A percentile compares a stretch with the other conserved stretches of the same genome.
phyloP scores from a whole-genome alignment of 2,113 vertebrate species.

The Trachemys scripta region DNA sequence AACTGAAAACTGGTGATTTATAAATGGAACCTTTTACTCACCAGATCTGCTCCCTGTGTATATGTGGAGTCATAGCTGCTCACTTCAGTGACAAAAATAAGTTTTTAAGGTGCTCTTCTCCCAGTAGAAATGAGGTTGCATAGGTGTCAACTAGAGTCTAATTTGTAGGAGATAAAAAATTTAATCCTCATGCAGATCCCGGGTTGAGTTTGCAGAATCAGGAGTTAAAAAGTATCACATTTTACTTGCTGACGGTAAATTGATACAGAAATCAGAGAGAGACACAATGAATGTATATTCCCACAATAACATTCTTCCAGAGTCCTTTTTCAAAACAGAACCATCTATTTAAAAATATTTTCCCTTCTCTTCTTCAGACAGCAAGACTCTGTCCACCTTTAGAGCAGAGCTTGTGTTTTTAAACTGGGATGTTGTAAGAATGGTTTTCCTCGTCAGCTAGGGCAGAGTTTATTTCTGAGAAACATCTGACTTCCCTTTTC shows the following conservation, averaged over 20 bases:
- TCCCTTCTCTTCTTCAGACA: background rate
- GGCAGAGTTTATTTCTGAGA: background rate
- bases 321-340: constrained; percentile 3
- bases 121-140: background rate
- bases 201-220: background rate
- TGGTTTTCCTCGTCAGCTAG: background rate
- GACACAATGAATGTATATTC: background rate
- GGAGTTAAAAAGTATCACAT: background rate
- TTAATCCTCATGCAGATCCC: background rate
- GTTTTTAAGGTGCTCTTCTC: background rate
- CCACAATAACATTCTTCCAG: fast-evolving
- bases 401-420: background rate
- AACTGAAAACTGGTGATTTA: background rate
- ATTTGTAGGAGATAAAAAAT: background rate
- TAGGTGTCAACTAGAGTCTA: background rate
- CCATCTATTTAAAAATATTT: background rate
- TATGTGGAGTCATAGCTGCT: background rate
- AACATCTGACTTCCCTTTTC: background rate
- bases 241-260: background rate
- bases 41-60: background rate
- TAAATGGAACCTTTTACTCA: background rate
- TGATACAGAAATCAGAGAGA: background rate
- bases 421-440: fast-evolving
- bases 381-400: fast-evolving
- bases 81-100: background rate